phyloP scores from a whole-genome alignment of 2,113 vertebrate genomes.

The Hylia prasina region DNA sequence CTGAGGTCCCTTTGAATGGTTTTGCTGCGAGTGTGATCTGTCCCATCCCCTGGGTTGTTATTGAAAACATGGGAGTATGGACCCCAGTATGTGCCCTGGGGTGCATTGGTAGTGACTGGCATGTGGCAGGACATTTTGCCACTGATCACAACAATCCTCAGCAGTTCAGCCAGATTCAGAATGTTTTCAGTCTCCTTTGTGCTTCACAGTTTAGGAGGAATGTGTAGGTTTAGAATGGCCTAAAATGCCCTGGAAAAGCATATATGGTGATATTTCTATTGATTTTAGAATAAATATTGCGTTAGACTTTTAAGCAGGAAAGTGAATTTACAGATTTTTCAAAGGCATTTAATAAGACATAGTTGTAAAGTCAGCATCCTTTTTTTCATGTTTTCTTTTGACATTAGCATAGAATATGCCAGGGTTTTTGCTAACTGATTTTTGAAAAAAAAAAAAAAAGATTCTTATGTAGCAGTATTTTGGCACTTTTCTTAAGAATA shows the following conservation, averaged over 20 bases:
- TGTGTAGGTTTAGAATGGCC: constrained; percentile 44
- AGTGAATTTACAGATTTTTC: constrained; percentile 64
- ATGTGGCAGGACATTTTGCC: neutral
- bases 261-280: constrained; percentile 45
- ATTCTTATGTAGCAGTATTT: constrained; percentile 62
- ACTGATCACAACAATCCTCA: neutral
- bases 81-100: neutral
- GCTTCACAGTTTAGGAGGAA: constrained; percentile 33
- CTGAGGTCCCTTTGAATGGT: neutral
- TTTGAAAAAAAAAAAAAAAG: neutral
- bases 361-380: constrained; percentile 46
- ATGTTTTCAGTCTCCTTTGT: constrained; percentile 17
- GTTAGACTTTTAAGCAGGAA: constrained; percentile 52
- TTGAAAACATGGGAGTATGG: accelerated
- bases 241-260: constrained; percentile 40
- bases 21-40: neutral
- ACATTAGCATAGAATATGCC: constrained; percentile 24
- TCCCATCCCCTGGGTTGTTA: neutral
- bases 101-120: neutral
- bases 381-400: constrained; percentile 54
- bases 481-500: constrained; percentile 56
- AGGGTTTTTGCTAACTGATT: constrained; percentile 19
- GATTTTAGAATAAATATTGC: constrained; percentile 41
- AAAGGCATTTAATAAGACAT: constrained; percentile 65
- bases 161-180: neutral